A percentile compares a stretch with the other conserved stretches of the same genome.
Conservation (phyloP, 2,888 invertebrate species). For the Synanthedon vespiformis region DNA sequence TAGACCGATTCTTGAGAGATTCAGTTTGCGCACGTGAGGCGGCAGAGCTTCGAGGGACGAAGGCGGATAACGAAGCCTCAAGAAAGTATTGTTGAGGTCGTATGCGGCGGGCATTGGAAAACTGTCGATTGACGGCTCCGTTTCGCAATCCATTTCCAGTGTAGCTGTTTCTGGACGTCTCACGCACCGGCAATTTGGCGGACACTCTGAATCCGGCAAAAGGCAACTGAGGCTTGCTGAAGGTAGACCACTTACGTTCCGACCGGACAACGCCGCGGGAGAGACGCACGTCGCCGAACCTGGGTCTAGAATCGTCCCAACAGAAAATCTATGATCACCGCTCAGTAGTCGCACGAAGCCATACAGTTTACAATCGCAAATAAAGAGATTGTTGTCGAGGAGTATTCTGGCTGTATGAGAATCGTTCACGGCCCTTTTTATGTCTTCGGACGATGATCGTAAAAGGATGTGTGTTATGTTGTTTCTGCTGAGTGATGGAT, state of each 20-base stretch:
- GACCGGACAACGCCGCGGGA: conserved; percentile 7
- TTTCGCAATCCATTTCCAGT: conserved; percentile 5
- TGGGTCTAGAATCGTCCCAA: not conserved
- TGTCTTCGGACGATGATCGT: not conserved
- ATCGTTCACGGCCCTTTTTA: not conserved
- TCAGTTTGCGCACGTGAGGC: conserved; percentile 2
- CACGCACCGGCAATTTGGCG: conserved; percentile 5
- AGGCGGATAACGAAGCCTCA: conserved; percentile 3
- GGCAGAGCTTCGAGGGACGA: conserved; percentile 2
- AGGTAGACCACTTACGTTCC: conserved; percentile 5
- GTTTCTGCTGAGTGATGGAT: too few relatives aligned
- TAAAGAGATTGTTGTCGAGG: conserved; percentile 24
- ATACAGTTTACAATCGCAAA: conserved; percentile 26
- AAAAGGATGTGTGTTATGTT: conserved; percentile 10
- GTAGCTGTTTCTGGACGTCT: conserved; percentile 3
- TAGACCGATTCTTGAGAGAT: conserved; percentile 11
- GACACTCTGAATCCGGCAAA: conserved; percentile 3
- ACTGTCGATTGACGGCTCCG: not conserved
- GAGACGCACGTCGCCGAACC: conserved; percentile 6
- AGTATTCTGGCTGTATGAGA: conserved; percentile 10
- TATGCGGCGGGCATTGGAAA: not conserved
- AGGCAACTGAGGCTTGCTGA: conserved; percentile 3
- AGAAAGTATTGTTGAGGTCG: not conserved
- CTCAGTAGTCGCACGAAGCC: conserved; percentile 11
- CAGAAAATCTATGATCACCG: not conserved